Evolutionary conservation across 1,140 invertebrate genomes (phyloP).

Genomic region (Reticulitermes speratus): DNA sequence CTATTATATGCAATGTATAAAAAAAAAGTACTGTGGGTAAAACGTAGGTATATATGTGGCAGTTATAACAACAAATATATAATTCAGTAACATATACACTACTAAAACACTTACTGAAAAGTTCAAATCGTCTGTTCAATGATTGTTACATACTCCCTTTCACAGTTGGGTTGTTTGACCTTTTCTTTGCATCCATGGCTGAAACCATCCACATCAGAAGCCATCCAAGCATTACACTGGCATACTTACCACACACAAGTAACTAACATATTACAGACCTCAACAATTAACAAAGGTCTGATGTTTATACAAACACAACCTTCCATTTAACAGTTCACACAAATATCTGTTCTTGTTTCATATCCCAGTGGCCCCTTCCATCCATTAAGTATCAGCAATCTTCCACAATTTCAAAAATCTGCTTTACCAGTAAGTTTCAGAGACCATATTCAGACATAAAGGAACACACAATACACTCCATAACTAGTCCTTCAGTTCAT

Average conservation of each 20-base stretch:
- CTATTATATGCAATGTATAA: no score
- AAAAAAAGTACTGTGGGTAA: no score
- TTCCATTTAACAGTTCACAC: neutral
- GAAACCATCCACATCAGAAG: neutral
- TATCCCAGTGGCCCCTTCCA: neutral
- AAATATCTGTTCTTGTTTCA: neutral
- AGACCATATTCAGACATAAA: neutral
- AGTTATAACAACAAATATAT: no score
- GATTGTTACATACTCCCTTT: no score
- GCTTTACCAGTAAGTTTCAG: neutral
- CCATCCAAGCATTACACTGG: neutral
- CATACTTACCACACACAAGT: neutral
- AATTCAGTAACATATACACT: no score
- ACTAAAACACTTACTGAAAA: no score
- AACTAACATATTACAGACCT: neutral
- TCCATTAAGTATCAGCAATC: no score
- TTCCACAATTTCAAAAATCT: neutral
- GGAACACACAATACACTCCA: neutral
- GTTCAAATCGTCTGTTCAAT: no score
- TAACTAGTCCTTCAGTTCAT: neutral
- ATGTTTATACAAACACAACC: neutral
- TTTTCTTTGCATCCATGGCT: neutral
- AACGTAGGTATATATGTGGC: no score
- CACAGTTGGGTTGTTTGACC: neutral
- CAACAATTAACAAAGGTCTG: conserved; percentile 1